These are phyloP conservation scores for Cotesia chilonis DNA, from an alignment of 1,140 invertebrate genomes.

Conservation along the genomic window DNA sequence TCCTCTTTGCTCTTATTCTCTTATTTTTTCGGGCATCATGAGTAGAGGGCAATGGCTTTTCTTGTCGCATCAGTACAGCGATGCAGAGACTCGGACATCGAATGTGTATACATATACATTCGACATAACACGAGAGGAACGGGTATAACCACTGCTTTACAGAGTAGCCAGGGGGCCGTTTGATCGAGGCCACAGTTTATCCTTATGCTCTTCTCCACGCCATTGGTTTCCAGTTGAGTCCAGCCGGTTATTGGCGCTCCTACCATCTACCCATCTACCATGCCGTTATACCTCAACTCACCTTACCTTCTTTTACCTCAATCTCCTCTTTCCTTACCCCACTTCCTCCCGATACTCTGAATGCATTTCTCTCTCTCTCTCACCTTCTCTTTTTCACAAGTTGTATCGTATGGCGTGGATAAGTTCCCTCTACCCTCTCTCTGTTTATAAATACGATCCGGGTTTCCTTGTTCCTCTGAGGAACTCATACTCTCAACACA, in stretches of 20 bases:
- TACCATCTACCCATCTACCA: constrained; percentile 49
- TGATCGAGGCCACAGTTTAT: constrained; percentile 31
- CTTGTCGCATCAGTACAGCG: constrained; percentile 37
- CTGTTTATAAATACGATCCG: constrained; percentile 18
- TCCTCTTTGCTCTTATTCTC: neutral
- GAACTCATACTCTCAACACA: constrained; percentile 14
- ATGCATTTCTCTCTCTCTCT: constrained; percentile 23
- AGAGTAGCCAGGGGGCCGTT: constrained; percentile 23
- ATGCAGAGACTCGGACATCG: neutral
- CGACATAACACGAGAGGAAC: too few relatives aligned
- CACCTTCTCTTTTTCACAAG: constrained; percentile 3
- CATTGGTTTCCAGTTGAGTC: constrained; percentile 58
- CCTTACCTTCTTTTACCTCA: constrained; percentile 37
- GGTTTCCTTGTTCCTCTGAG: neutral
- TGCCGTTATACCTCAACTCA: constrained; percentile 47
- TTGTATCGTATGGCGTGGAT: too few relatives aligned
- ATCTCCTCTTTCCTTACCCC: constrained; percentile 26
- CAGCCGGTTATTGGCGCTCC: constrained; percentile 51
- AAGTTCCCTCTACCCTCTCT: neutral
- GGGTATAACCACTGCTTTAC: too few relatives aligned
- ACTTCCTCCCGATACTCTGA: constrained; percentile 15
- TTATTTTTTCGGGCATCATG: constrained; percentile 24
- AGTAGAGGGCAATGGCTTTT: constrained; percentile 50
- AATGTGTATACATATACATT: too few relatives aligned
- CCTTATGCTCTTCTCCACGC: constrained; percentile 49